Evolutionary conservation across 2,888 invertebrate species (phyloP).

Genomic region (Rhorus exstirpatorius): DNA sequence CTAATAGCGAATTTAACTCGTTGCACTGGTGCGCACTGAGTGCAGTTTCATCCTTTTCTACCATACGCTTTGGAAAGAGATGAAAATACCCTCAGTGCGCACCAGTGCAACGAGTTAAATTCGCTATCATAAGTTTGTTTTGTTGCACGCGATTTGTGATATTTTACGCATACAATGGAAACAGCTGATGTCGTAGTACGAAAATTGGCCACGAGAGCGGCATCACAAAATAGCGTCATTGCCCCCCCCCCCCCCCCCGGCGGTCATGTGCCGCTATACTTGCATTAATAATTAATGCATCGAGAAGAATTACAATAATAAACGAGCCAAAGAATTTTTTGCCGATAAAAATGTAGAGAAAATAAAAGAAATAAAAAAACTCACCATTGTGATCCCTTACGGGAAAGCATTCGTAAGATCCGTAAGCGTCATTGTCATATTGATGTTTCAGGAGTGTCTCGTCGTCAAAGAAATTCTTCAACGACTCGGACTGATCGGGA

Average conservation of each 20-base stretch:
- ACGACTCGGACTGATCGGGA: constrained; percentile 87
- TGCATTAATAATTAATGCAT: no score
- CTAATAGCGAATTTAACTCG: no score
- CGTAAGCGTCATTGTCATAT: constrained; percentile 95
- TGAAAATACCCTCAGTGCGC: no score
- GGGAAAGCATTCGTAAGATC: constrained; percentile 92
- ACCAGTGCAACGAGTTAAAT: no score
- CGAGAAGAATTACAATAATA: constrained; percentile 11
- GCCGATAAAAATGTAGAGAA: constrained; percentile 27
- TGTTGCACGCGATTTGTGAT: no score
- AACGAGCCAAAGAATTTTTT: background rate
- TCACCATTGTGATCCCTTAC: constrained; percentile 89
- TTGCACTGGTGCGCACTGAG: no score
- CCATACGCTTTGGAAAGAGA: no score
- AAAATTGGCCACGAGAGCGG: background rate
- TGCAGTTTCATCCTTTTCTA: no score
- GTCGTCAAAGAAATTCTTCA: constrained; percentile 89
- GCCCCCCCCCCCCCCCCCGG: background rate
- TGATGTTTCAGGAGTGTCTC: constrained; percentile 88
- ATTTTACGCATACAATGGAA: background rate
- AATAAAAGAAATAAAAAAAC: constrained; percentile 73
- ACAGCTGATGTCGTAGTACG: constrained; percentile 4
- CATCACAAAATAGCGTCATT: background rate
- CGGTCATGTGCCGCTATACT: background rate
- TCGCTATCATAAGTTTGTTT: no score